Evolutionary conservation across 2,888 invertebrate genomes (phyloP), one percentile per base, ranked within the genome.

Genomic region (Thecocarcelia acutangulata): DNA sequence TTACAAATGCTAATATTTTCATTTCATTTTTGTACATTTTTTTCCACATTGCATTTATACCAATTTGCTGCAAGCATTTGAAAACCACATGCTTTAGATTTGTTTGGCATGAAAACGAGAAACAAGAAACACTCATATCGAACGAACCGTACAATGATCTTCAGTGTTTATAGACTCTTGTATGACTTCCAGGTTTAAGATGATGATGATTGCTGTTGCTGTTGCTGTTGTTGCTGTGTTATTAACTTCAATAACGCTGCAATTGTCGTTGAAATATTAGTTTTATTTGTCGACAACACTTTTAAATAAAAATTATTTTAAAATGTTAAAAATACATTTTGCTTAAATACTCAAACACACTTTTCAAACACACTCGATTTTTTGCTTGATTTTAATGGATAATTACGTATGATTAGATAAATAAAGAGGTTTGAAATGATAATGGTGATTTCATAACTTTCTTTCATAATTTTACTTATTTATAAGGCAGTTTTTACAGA

Each of bases 1-100:
- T 82, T 78, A 82, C 82, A 82, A 83, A 80, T 83, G 83, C 80
- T 83, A 80, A 83, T 76, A 72, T 73, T 80, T 73, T 77, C 52
- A 61, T 69, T 69, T 76, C 6, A 61, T 52, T 61, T 61, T 19
- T 64, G 28, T 64, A 9, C 24, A 54, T 56, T 52, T 68, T 5
- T 1, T 56, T 21, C 48, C 9, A 37, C 48, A 56, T 78, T 58
- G 64, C 66, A 72, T 68, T 52, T 50, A 52, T 66, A 13, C 42
- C 70, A 58, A 72, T 78, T 64, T 78, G 77, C 78, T 72, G 58
- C 66, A 58, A 78, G 78, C 78, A 73, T 73, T 79, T 73, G 52
- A 48, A 64, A 66, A 73, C 66, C 72, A 73, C 72, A 79, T 73
- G 78, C 66, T 66, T 66, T 54, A 73, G 72, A 73, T 79, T 72